These are phyloP conservation scores for Eubucco bourcierii DNA, from an alignment of 2,113 vertebrate genomes.

Conservation along the genomic window DNA sequence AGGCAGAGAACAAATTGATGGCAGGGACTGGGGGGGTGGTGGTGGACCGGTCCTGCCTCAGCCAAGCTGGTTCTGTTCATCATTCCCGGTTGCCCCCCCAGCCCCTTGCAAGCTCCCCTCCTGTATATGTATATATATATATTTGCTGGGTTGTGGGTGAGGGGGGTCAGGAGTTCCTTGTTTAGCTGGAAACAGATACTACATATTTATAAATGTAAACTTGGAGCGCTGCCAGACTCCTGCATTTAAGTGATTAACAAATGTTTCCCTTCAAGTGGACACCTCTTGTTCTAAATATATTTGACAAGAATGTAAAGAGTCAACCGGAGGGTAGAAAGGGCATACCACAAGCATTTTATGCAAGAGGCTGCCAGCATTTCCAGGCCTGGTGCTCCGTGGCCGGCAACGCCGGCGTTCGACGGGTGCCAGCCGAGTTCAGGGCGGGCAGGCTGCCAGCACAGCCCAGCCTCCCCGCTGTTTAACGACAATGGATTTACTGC, in stretches of 20 bases:
- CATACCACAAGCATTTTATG: slow-evolving; percentile 66
- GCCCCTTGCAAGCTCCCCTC: not conserved
- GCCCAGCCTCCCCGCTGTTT: slow-evolving; percentile 87
- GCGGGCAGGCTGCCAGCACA: slow-evolving; percentile 85
- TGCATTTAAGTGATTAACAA: slow-evolving; percentile 84
- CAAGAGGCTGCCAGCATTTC: slow-evolving; percentile 61
- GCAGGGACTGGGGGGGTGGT: not conserved
- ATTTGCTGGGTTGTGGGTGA: not conserved
- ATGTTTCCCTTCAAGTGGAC: slow-evolving; percentile 84
- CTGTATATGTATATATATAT: slow-evolving; percentile 26
- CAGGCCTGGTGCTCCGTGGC: not conserved
- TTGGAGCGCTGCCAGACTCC: slow-evolving; percentile 80
- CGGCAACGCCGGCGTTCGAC: slow-evolving; percentile 17
- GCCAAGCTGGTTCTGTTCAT: slow-evolving; percentile 49
- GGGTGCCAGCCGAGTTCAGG: slow-evolving; percentile 75
- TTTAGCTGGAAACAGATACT: slow-evolving; percentile 70
- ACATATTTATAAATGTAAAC: slow-evolving; percentile 82
- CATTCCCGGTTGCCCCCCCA: slow-evolving; percentile 14
- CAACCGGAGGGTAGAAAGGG: slow-evolving; percentile 75
- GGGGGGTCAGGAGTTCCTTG: slow-evolving; percentile 56
- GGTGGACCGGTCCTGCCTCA: not conserved
- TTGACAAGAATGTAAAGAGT: slow-evolving; percentile 84
- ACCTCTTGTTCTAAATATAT: slow-evolving; percentile 89
- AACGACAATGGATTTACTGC: slow-evolving; percentile 95
- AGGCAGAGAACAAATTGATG: slow-evolving; percentile 32